Evolutionary conservation across 2,888 invertebrate genomes (phyloP).

Genomic region (Brachylomia viminalis): DNA sequence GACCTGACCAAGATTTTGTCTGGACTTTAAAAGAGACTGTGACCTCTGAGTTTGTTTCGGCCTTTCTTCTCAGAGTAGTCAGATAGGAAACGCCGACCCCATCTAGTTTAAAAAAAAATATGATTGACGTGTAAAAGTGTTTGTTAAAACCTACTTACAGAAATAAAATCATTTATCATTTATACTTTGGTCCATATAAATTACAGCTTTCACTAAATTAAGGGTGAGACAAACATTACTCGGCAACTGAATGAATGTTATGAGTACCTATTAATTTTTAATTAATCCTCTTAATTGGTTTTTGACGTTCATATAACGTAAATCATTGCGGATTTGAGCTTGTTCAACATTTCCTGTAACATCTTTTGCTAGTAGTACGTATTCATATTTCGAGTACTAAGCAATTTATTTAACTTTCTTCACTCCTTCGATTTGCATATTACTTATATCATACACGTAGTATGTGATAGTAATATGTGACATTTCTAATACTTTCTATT

Average conservation of each 20-base stretch:
- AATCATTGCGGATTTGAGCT: conserved; percentile 36
- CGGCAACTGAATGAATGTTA: conserved; percentile 45
- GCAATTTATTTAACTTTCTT: conserved; percentile 8
- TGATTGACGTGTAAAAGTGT: too few relatives aligned
- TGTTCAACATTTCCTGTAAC: conserved; percentile 37
- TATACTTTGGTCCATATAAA: conserved; percentile 57
- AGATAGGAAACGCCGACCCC: too few relatives aligned
- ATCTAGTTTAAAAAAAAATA: too few relatives aligned
- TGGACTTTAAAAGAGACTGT: too few relatives aligned
- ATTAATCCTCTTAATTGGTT: conserved; percentile 56
- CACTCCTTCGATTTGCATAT: neutral
- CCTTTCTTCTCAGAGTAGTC: too few relatives aligned
- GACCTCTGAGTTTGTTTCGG: too few relatives aligned
- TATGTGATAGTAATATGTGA: neutral
- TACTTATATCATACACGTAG: neutral
- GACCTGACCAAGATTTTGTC: too few relatives aligned
- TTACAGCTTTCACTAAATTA: conserved; percentile 59
- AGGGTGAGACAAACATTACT: conserved; percentile 58
- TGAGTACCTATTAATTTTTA: conserved; percentile 51
- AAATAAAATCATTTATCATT: too few relatives aligned
- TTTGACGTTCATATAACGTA: conserved; percentile 28
- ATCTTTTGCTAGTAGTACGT: conserved; percentile 27
- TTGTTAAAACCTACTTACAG: too few relatives aligned
- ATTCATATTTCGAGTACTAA: neutral
- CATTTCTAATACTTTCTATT: conserved; percentile 2